A percentile compares a stretch with the other conserved stretches of the same genome.
Conservation (phyloP, 1,140 invertebrate genomes). For the Dendroctonus valens region DNA sequence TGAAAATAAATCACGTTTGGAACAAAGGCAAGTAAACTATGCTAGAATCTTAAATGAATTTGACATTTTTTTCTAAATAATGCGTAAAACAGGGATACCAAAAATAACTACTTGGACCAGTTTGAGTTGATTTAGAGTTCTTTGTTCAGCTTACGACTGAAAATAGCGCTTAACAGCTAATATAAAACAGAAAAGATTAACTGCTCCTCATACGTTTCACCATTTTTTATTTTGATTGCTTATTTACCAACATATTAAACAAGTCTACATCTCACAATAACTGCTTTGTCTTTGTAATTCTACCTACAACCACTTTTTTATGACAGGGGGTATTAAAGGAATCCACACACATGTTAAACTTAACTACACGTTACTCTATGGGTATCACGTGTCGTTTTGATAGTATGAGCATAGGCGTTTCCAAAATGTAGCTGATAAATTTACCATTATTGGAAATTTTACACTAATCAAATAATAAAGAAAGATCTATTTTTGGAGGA, state of each 20-base stretch:
- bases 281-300: conserved; percentile 27
- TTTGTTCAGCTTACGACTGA: conserved; percentile 8
- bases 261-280: conserved; percentile 13
- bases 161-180: conserved; percentile 22
- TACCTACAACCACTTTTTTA: conserved; percentile 31
- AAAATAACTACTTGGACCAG: conserved; percentile 8
- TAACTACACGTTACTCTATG: conserved; percentile 17
- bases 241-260: conserved; percentile 29
- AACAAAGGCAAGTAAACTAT: not conserved
- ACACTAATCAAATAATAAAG: too few species aligned
- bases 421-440: too few species aligned
- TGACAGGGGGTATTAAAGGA: conserved; percentile 27
- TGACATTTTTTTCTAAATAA: conserved; percentile 6
- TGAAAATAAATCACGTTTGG: not conserved
- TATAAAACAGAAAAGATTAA: conserved; percentile 28
- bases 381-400: conserved; percentile 11
- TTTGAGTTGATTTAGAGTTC: conserved; percentile 18
- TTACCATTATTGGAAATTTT: too few species aligned
- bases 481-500: too few species aligned
- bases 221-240: conserved; percentile 26
- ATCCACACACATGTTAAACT: conserved; percentile 30
- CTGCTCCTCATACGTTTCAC: conserved; percentile 19
- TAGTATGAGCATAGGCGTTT: too few species aligned
- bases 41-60: not conserved
- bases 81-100: not conserved